phyloP scores from a whole-genome alignment of 2,113 vertebrate species.

The Thymallus thymallus region DNA sequence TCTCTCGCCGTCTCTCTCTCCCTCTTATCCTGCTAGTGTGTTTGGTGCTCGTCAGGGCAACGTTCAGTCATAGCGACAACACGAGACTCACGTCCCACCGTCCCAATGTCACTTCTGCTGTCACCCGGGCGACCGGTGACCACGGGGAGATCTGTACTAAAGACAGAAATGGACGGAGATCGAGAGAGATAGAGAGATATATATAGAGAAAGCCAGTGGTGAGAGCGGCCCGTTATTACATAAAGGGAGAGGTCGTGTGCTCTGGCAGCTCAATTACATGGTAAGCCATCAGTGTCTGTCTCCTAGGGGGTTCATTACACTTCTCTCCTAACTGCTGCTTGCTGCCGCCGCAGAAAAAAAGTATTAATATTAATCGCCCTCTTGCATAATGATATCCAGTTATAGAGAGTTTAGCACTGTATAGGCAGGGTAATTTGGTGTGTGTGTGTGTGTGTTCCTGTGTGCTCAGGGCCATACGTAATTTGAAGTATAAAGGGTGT shows the following conservation, averaged over 20 bases:
- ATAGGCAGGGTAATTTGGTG: slow-evolving; percentile 54
- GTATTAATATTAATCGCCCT: slow-evolving; percentile 64
- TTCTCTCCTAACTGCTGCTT: slow-evolving; percentile 49
- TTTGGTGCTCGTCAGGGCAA: slow-evolving; percentile 43
- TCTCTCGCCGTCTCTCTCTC: neutral
- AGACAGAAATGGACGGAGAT: slow-evolving; percentile 43
- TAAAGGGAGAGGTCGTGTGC: slow-evolving; percentile 66
- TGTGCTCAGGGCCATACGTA: slow-evolving; percentile 29
- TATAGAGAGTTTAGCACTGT: slow-evolving; percentile 50
- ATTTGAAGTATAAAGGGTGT: neutral
- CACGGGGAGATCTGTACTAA: slow-evolving; percentile 58
- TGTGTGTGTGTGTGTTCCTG: slow-evolving; percentile 40
- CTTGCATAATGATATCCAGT: slow-evolving; percentile 67
- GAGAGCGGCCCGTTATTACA: slow-evolving; percentile 46
- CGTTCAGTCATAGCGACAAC: slow-evolving; percentile 51
- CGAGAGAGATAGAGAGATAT: slow-evolving; percentile 14
- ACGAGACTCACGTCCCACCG: slow-evolving; percentile 52
- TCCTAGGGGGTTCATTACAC: slow-evolving; percentile 66
- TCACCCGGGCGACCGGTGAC: slow-evolving; percentile 59
- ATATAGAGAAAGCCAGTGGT: slow-evolving; percentile 25
- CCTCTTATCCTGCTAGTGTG: slow-evolving; percentile 17
- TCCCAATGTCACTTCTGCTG: slow-evolving; percentile 71
- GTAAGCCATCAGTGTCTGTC: slow-evolving; percentile 70
- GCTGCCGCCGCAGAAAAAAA: slow-evolving; percentile 9
- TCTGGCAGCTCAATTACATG: slow-evolving; percentile 70